Percentiles rank a stretch among this genome's conserved stretches.
phyloP scores from a whole-genome alignment of 2,797 vertebrate genomes.

The Steatocranus sp. region DNA sequence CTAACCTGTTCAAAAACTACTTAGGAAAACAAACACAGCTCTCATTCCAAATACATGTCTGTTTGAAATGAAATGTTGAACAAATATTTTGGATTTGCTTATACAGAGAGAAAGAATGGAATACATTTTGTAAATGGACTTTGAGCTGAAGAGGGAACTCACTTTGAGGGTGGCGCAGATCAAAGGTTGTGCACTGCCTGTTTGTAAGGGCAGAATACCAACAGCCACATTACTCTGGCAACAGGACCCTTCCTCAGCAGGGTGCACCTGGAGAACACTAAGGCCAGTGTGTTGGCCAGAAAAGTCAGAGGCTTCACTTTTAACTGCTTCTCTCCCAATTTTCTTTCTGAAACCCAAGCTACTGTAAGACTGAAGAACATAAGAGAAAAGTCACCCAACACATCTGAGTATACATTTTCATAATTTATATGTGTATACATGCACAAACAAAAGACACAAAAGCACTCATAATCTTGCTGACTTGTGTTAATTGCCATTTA shows the following conservation, averaged over 20 bases:
- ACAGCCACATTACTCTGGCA: constrained; percentile 69
- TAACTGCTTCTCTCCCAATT: constrained; percentile 53
- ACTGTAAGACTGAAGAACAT: constrained; percentile 8
- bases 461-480: background rate
- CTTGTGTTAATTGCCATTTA: constrained; percentile 57
- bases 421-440: background rate
- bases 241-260: constrained; percentile 53
- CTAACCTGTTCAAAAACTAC: constrained; percentile 63
- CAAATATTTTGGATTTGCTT: constrained; percentile 45
- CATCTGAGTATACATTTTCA: background rate
- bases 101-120: constrained; percentile 41
- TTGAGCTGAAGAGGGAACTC: constrained; percentile 48
- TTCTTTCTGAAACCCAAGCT: background rate
- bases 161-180: constrained; percentile 68
- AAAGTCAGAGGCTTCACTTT: constrained; percentile 54
- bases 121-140: constrained; percentile 54
- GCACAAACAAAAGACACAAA: background rate
- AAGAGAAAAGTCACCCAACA: background rate
- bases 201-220: constrained; percentile 79
- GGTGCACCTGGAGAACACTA: constrained; percentile 84
- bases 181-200: constrained; percentile 75
- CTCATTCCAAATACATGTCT: constrained; percentile 62
- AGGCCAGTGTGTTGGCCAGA: constrained; percentile 64
- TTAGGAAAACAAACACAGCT: constrained; percentile 63
- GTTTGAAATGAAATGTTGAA: constrained; percentile 57